Evolutionary conservation across 2,888 invertebrate species (phyloP).

Genomic region (Bellardia pandia): DNA sequence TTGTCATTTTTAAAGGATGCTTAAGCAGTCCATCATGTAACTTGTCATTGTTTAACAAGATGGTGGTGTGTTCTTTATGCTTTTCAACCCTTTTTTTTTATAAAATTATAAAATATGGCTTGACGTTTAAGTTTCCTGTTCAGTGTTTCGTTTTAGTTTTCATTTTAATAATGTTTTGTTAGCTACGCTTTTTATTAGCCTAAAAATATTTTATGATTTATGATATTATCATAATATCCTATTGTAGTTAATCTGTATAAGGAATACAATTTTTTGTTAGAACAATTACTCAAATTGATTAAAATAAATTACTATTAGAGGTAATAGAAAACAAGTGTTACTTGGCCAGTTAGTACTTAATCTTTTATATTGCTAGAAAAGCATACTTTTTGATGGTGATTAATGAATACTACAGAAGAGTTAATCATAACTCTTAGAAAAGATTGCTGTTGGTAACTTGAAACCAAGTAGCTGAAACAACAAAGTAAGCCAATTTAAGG

Average conservation of each 20-base stretch:
- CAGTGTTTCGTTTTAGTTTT: constrained; percentile 49
- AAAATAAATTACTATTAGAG: constrained; percentile 68
- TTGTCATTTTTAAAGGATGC: constrained; percentile 51
- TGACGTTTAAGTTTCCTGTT: constrained; percentile 32
- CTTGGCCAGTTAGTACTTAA: constrained; percentile 48
- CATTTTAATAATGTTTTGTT: constrained; percentile 55
- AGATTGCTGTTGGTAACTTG: background rate
- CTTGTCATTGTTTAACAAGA: constrained; percentile 60
- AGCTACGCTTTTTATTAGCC: constrained; percentile 76
- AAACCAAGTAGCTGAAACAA: no score
- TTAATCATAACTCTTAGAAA: background rate
- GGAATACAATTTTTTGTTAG: constrained; percentile 50
- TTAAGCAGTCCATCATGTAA: constrained; percentile 61
- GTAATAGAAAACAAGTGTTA: constrained; percentile 41
- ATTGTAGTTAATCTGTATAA: constrained; percentile 18
- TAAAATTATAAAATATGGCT: constrained; percentile 15
- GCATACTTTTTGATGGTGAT: constrained; percentile 76
- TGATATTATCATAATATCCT: constrained; percentile 75
- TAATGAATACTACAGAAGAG: constrained; percentile 75
- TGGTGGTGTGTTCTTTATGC: constrained; percentile 25
- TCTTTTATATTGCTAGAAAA: constrained; percentile 29
- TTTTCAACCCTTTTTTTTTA: constrained; percentile 27
- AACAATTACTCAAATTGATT: constrained; percentile 80
- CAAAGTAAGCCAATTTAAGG: no score
- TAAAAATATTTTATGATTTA: constrained; percentile 81